Conservation (phyloP, 2,113 vertebrate species). For the Mobula hypostoma region DNA sequence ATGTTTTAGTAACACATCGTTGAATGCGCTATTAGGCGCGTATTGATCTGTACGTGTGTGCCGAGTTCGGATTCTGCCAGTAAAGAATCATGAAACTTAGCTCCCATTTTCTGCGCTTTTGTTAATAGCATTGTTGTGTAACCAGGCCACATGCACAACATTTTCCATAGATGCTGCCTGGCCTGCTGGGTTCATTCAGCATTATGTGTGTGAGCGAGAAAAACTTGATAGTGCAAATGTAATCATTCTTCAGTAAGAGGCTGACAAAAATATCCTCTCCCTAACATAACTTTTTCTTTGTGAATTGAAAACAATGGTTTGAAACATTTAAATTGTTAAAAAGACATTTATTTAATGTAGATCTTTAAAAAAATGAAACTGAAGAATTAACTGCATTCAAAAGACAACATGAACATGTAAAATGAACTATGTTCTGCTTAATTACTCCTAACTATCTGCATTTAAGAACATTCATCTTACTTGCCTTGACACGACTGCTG, state of each 20-base stretch:
- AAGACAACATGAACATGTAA: neutral
- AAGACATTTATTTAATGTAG: neutral
- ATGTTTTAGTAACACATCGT: too few species aligned
- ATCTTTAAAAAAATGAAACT: neutral
- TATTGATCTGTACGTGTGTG: too few species aligned
- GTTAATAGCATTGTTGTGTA: too few species aligned
- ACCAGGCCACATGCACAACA: too few species aligned
- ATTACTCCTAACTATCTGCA: neutral
- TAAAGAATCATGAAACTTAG: too few species aligned
- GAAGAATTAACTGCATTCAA: neutral
- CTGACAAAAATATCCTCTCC: neutral
- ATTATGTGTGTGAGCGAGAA: neutral
- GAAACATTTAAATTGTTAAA: neutral
- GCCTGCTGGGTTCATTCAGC: too few species aligned
- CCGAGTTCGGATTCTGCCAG: too few species aligned
- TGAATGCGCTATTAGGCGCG: too few species aligned
- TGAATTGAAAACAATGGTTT: neutral
- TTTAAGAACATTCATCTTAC: neutral
- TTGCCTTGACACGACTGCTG: neutral
- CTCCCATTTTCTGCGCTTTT: too few species aligned
- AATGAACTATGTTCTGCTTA: neutral
- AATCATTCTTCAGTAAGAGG: neutral
- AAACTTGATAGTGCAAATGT: neutral
- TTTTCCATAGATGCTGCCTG: too few species aligned
- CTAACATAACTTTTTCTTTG: neutral